Conservation (phyloP, 1,140 invertebrate species). For the Ooceraea biroi region DNA sequence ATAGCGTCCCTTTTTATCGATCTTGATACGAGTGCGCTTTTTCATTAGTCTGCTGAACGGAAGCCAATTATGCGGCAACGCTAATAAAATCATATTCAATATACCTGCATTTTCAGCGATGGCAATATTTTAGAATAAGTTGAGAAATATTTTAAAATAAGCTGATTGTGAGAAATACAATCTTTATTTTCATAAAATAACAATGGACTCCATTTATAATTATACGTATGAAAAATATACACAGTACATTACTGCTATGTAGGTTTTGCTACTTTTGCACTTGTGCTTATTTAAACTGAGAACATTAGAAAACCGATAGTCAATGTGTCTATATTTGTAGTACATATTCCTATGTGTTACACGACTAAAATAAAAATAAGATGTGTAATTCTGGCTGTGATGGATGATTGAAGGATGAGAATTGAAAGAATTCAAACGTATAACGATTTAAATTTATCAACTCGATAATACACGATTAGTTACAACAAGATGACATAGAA, state of each 20-base stretch:
- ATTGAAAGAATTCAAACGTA: too few relatives aligned
- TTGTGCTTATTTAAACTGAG: too few relatives aligned
- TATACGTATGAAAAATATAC: too few relatives aligned
- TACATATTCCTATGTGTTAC: slow-evolving; percentile 16
- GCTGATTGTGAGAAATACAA: not conserved
- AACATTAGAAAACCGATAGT: slow-evolving; percentile 7
- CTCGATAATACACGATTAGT: too few relatives aligned
- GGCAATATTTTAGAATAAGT: not conserved
- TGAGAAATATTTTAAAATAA: not conserved
- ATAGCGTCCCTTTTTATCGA: slow-evolving; percentile 25
- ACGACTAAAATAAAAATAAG: slow-evolving; percentile 2
- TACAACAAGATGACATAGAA: too few relatives aligned
- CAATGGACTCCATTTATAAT: too few relatives aligned
- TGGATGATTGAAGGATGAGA: not conserved
- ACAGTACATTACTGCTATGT: too few relatives aligned
- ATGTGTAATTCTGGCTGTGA: not conserved
- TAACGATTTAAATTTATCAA: too few relatives aligned
- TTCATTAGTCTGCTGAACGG: not conserved
- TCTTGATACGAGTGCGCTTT: slow-evolving; percentile 1
- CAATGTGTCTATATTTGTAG: slow-evolving; percentile 17
- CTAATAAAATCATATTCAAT: not conserved
- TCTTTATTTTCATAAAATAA: too few relatives aligned
- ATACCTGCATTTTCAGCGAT: not conserved
- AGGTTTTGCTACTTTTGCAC: too few relatives aligned
- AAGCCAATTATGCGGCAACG: not conserved